Percentiles rank a stretch among this genome's conserved stretches.
phyloP scores from a whole-genome alignment of 2,888 invertebrate genomes.

The Thecocarcelia acutangulata region DNA sequence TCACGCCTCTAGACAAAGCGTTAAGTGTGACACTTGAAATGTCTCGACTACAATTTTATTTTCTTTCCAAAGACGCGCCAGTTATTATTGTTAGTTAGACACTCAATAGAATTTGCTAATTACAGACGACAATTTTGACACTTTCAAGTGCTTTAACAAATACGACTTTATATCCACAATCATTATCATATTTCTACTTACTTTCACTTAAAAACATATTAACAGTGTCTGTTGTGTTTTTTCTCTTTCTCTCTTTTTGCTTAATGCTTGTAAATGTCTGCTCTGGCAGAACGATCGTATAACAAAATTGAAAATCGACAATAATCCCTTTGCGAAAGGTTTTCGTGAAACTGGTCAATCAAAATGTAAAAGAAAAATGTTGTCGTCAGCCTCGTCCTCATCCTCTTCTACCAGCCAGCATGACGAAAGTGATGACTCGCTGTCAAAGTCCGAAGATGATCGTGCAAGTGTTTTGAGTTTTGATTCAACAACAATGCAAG shows the following conservation, averaged over 20 bases:
- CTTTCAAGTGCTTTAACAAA: conserved; percentile 60
- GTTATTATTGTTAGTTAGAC: conserved; percentile 5
- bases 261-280: conserved; percentile 66
- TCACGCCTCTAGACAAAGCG: conserved; percentile 61
- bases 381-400: conserved; percentile 71
- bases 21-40: conserved; percentile 53
- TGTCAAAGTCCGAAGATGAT: conserved; percentile 74
- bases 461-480: conserved; percentile 77
- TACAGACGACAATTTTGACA: conserved; percentile 67
- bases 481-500: conserved; percentile 70
- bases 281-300: conserved; percentile 89
- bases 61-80: conserved; percentile 54
- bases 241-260: conserved; percentile 5
- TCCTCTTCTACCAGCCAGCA: conserved; percentile 39
- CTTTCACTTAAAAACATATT: conserved; percentile 54
- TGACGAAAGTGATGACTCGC: conserved; percentile 65
- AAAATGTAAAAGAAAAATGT: conserved; percentile 86
- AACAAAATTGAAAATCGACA: conserved; percentile 94
- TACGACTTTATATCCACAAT: conserved; percentile 26
- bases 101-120: conserved; percentile 57
- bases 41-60: conserved; percentile 52
- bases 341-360: conserved; percentile 93
- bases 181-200: conserved; percentile 24
- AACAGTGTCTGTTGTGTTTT: conserved; percentile 17
- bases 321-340: conserved; percentile 97